Conservation (phyloP, 2,797 vertebrate species). For the Streptopelia turtur region DNA sequence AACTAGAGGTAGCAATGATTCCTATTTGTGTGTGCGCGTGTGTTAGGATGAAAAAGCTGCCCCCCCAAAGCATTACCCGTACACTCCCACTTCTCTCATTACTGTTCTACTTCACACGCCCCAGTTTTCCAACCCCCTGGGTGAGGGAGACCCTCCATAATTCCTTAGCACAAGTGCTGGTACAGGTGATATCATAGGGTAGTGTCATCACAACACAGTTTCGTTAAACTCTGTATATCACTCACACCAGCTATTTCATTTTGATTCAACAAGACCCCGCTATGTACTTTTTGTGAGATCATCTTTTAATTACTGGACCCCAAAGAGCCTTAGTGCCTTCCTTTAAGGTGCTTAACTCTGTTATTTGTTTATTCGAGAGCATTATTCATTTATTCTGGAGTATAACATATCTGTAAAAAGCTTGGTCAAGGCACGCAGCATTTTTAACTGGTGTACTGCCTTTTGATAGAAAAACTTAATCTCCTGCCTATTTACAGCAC, state of each 20-base stretch:
- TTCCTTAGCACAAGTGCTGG: background rate
- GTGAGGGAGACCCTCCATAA: background rate
- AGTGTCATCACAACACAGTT: background rate
- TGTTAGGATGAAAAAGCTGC: background rate
- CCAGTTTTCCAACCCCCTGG: rapidly evolving
- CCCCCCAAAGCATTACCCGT: rapidly evolving
- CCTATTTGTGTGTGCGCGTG: background rate
- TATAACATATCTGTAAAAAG: background rate
- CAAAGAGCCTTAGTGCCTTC: background rate
- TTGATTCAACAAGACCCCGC: rapidly evolving
- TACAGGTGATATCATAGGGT: background rate
- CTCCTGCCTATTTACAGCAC: background rate
- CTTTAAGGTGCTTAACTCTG: background rate
- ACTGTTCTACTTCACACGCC: background rate
- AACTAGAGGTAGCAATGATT: background rate
- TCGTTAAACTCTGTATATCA: background rate
- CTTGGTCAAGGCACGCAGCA: rapidly evolving
- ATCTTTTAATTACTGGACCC: background rate
- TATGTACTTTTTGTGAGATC: background rate
- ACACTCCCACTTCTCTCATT: background rate
- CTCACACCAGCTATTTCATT: background rate
- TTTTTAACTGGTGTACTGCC: background rate
- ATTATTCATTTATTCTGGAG: background rate
- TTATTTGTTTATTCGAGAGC: background rate
- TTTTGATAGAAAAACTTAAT: background rate